phyloP scores from a whole-genome alignment of 2,888 invertebrate genomes.

The Tenthredo notha region DNA sequence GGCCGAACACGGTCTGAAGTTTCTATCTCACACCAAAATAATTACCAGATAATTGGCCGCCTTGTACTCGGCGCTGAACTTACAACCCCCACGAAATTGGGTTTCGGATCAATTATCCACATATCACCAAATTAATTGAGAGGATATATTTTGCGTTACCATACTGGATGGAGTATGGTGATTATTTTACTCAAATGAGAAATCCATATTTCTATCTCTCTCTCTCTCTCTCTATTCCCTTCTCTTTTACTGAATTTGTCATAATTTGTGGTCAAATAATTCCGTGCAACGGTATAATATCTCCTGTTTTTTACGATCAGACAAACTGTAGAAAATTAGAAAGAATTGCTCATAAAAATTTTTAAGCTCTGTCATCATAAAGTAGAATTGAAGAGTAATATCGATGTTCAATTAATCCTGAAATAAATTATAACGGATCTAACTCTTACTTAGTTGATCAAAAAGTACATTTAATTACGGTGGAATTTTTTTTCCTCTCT shows the following conservation, averaged over 20 bases:
- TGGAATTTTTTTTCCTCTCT: background rate
- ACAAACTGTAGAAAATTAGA: background rate
- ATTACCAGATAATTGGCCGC: constrained; percentile 17
- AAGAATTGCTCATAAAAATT: background rate
- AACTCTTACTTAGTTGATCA: background rate
- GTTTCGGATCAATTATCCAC: constrained; percentile 13
- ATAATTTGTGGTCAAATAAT: background rate
- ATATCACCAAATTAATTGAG: background rate
- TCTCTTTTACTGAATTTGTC: background rate
- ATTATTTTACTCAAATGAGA: background rate
- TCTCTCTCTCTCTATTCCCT: background rate
- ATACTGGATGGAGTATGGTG: background rate
- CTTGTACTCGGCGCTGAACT: background rate
- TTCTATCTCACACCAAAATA: constrained; percentile 12
- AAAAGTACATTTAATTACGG: background rate
- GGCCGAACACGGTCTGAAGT: constrained; percentile 5
- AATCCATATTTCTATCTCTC: background rate
- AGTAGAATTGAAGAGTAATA: background rate
- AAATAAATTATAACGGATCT: background rate
- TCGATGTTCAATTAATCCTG: background rate
- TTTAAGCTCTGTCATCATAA: background rate
- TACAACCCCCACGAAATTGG: constrained; percentile 1
- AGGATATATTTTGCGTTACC: background rate
- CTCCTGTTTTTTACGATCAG: background rate
- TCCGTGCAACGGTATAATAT: no score